Conservation (phyloP, 2,797 vertebrate genomes). For the Lepilemur ruficaudatus region DNA sequence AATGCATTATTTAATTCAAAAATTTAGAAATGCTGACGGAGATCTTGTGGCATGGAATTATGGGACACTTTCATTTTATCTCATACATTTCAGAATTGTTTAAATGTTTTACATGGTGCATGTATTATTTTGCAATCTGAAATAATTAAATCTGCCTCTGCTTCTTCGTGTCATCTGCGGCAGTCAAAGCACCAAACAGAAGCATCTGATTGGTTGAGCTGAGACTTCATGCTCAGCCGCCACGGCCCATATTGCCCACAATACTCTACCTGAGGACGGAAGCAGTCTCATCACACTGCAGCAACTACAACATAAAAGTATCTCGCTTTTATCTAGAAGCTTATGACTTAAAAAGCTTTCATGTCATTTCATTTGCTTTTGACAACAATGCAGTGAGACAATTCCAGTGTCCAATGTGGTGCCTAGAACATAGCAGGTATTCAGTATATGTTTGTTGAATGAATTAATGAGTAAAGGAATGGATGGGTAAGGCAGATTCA, state of each 20-base stretch:
- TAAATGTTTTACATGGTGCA: not conserved
- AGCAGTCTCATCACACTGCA: not conserved
- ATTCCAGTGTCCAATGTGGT: not conserved
- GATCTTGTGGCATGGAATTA: not conserved
- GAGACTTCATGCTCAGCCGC: not conserved
- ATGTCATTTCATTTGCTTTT: not conserved
- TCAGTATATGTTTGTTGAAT: not conserved
- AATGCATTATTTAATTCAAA: not conserved
- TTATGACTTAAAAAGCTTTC: not conserved
- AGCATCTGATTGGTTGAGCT: not conserved
- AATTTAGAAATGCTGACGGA: not conserved
- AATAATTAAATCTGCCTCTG: not conserved
- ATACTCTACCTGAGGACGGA: not conserved
- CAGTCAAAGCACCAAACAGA: not conserved
- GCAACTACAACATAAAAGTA: not conserved
- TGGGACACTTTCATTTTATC: not conserved
- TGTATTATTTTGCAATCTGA: not conserved
- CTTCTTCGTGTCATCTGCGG: not conserved
- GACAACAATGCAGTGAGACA: not conserved
- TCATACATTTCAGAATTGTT: not conserved
- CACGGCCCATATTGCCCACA: not conserved
- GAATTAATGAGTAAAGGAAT: not conserved
- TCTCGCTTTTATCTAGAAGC: not conserved
- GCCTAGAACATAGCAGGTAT: not conserved
- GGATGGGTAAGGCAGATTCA: not conserved